Base-by-base conservation (phyloP, 2,888 invertebrate species). In the Nematopogon swammerdamellus region DNA sequence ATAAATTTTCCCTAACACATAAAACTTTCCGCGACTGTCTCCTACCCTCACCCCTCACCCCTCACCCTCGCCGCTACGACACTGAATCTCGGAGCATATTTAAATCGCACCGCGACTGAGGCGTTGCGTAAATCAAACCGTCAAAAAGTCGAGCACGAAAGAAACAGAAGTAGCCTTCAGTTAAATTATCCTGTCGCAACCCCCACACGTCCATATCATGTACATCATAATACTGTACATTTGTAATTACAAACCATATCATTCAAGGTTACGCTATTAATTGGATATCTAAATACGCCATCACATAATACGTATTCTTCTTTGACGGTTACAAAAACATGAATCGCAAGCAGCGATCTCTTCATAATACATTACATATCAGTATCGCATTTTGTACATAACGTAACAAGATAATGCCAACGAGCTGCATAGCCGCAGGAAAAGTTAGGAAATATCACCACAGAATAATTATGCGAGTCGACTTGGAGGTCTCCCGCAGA, bases 21-120 rank as follows among this genome's bases (percentile, higher is more conserved):
- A 75, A 76, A 77, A 67, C 73, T 77, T 72, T 77, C 77, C 25
- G 4, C 25, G 69, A 64, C 79, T 67, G 72, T 62, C 60, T 62
- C 65, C 68, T 63, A 63, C 71, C 65, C 62, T 64, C 66, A 62
- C 65, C 63, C 67, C 69, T 72, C 68, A 63, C 66, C 61, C 46
- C 45, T 63, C 60, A 63, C 62, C 4, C 8, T 8, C 8, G 5
- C 25, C 25, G 25, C 25, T 8, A 8, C 25, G 25, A 25, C 25
- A 25, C 25, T 6, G 25, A 25, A 25, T 25, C 25, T 25, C 25
- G 25, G 25, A 25, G 25, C 25, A 25, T 25, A 14, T 36, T 36
- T 36, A 36, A 36, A 36, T 36, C 36, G 8, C 14, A 25, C 10
- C 8, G 25, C 25, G 25, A 25, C 11, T 14, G 36, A 36, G 14